Evolutionary conservation across 2,797 vertebrate genomes (phyloP).

Genomic region (Onychomys leucogaster): DNA sequence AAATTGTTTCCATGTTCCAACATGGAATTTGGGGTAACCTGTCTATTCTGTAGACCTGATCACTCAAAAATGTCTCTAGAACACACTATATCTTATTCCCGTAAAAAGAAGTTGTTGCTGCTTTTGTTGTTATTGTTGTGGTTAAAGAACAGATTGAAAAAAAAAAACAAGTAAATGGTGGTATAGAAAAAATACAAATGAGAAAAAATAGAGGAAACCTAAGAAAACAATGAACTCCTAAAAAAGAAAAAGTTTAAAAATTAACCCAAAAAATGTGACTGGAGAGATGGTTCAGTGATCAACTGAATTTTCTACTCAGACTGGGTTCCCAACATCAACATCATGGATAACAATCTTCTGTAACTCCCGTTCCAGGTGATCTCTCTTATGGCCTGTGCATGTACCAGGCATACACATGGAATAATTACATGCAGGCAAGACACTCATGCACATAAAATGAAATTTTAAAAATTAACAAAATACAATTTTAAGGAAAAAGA

Average conservation of each 20-base stretch:
- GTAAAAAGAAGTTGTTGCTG: not conserved
- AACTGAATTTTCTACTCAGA: not conserved
- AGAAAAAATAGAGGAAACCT: conserved; percentile 39
- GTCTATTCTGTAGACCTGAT: not conserved
- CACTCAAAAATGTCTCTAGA: not conserved
- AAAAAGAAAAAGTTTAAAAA: not conserved
- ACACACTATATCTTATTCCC: not conserved
- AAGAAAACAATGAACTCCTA: conserved; percentile 16
- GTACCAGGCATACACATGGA: not conserved
- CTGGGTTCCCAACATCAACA: not conserved
- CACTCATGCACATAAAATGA: not conserved
- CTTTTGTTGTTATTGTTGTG: not conserved
- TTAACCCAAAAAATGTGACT: not conserved
- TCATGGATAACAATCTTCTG: not conserved
- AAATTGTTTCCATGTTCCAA: not conserved
- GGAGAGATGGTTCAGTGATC: not conserved
- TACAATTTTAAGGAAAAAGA: conserved; percentile 40
- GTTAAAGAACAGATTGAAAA: not conserved
- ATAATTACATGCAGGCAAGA: not conserved
- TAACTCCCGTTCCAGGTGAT: not conserved
- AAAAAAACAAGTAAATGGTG: not conserved
- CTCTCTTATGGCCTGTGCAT: not conserved
- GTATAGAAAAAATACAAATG: conserved; percentile 10
- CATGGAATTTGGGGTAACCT: not conserved
- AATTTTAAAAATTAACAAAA: conserved; percentile 34